These are phyloP conservation scores for Calycopis cecrops DNA, from an alignment of 1,140 invertebrate species.

Conservation along the genomic window DNA sequence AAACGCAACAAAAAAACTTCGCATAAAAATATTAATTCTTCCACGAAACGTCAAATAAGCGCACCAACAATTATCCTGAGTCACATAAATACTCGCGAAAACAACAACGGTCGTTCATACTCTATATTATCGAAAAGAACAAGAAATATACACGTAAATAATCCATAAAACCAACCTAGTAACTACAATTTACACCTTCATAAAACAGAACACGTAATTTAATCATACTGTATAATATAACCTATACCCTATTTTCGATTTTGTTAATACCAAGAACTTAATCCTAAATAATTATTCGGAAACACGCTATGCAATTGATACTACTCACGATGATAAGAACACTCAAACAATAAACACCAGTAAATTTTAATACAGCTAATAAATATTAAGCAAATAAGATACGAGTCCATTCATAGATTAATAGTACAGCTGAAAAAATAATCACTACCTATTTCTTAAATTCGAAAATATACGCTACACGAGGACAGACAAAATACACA, in stretches of 20 bases:
- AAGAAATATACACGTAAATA: neutral
- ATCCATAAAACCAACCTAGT: neutral
- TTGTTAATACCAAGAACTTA: conserved; percentile 1
- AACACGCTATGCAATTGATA: neutral
- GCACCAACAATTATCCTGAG: no score
- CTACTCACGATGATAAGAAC: neutral
- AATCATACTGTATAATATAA: conserved; percentile 27
- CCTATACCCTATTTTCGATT: conserved; percentile 23
- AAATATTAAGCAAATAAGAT: neutral
- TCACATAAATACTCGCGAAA: neutral
- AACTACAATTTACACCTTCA: conserved; percentile 17
- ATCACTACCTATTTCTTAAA: neutral
- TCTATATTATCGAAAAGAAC: neutral
- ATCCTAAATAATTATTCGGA: neutral
- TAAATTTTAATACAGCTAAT: neutral
- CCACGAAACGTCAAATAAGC: no score
- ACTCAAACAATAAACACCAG: neutral
- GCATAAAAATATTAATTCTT: no score
- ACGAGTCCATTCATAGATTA: conserved; percentile 2
- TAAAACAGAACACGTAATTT: conserved; percentile 15
- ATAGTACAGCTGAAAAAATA: conserved; percentile 2
- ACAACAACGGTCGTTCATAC: neutral
- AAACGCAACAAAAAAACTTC: no score
- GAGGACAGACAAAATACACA: neutral
- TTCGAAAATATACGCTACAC: neutral